Percentiles rank a stretch among this genome's conserved stretches.
phyloP scores from a whole-genome alignment of 2,888 invertebrate species.

The Creontiades dilutus region DNA sequence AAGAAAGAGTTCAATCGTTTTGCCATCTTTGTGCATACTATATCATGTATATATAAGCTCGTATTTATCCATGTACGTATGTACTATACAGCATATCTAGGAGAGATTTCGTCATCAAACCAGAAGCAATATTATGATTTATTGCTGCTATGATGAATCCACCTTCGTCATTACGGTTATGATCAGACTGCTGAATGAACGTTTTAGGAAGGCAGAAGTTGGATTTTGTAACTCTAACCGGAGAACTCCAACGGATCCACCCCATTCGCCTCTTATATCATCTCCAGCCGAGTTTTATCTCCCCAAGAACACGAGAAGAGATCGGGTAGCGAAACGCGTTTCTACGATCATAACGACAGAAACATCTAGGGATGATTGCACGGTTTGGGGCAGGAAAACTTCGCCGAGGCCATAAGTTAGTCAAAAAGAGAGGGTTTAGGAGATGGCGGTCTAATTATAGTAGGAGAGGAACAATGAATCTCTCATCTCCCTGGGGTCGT shows the following conservation, averaged over 20 bases:
- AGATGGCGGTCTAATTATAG: conserved; percentile 39
- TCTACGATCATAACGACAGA: conserved; percentile 60
- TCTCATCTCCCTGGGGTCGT: conserved; percentile 28
- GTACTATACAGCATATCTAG: no score
- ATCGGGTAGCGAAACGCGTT: conserved; percentile 23
- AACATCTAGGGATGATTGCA: conserved; percentile 53
- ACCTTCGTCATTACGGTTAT: no score
- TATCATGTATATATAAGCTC: no score
- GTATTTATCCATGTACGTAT: no score
- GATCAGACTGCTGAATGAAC: neutral
- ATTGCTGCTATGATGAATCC: no score
- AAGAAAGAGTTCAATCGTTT: no score
- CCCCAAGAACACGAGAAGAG: neutral
- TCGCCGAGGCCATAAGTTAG: conserved; percentile 42
- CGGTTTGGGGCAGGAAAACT: conserved; percentile 46
- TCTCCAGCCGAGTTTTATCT: conserved; percentile 31
- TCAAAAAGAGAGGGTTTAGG: conserved; percentile 23
- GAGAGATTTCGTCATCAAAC: no score
- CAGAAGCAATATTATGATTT: no score
- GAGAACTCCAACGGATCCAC: neutral
- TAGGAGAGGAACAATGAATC: conserved; percentile 32
- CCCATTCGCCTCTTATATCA: conserved; percentile 2
- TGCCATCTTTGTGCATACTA: no score
- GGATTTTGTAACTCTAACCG: neutral
- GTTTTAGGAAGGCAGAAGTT: neutral